Evolutionary conservation across 1,140 invertebrate genomes (phyloP).

Genomic region (honey bee (Apis mellifera)): DNA sequence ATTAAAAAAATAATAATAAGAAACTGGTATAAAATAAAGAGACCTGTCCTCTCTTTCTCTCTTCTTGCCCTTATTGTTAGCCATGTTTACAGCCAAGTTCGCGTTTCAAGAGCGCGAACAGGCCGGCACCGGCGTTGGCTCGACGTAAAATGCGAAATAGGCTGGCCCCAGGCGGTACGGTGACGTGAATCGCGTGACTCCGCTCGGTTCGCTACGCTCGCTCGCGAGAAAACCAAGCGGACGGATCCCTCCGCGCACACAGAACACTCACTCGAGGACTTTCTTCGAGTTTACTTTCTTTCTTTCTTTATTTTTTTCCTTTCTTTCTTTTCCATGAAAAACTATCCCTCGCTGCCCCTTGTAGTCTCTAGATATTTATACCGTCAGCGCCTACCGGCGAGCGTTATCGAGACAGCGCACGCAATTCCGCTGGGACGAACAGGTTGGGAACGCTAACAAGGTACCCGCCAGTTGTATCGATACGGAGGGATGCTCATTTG

Average conservation of each 20-base stretch:
- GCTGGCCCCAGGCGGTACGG: slow-evolving; percentile 74
- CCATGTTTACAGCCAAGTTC: slow-evolving; percentile 3
- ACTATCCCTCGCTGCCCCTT: background rate
- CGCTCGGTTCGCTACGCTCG: slow-evolving; percentile 46
- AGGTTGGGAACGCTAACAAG: slow-evolving; percentile 5
- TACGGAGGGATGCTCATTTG: background rate
- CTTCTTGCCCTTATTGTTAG: background rate
- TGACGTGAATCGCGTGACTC: slow-evolving; percentile 74
- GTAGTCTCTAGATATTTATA: slow-evolving; percentile 72
- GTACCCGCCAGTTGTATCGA: background rate
- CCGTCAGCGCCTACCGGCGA: slow-evolving; percentile 33
- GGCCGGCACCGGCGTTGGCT: slow-evolving; percentile 22
- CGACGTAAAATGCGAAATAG: slow-evolving; percentile 61
- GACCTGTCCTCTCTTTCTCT: background rate
- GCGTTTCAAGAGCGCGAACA: slow-evolving; percentile 32
- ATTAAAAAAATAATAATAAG: no score
- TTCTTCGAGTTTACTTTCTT: background rate
- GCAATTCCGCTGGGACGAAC: slow-evolving; percentile 45
- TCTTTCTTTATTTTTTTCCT: background rate
- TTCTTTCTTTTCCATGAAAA: slow-evolving; percentile 14
- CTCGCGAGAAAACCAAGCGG: slow-evolving; percentile 19
- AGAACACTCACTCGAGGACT: background rate
- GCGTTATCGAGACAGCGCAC: slow-evolving; percentile 60
- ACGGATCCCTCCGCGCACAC: background rate
- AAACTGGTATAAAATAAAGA: no score